Evolutionary conservation across 2,888 invertebrate species (phyloP), one percentile per base, ranked within the genome.

Genomic region (Amphipyra berbera): DNA sequence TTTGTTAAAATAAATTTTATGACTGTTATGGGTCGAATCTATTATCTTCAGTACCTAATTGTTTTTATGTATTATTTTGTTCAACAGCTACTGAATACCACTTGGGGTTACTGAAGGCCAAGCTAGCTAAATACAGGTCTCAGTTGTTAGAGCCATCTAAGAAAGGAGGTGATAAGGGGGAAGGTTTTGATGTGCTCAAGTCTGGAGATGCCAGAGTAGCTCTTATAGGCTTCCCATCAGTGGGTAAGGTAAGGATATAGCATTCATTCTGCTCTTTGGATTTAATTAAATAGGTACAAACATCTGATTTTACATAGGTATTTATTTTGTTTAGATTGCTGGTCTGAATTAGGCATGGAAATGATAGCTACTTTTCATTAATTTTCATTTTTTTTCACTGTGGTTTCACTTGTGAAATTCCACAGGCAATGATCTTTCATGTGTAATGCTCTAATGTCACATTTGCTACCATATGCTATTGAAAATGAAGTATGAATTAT

Each of bases 161-260:
- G 83, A 99, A 99, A 91, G 96, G 95, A 12, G 96, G 95, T 15
- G 98, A 98, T 78, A 99, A 99, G 89, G 99, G 99, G 21, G 98
- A 98, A 92, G 99, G 99, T 0, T 99, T 99, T 93, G 99, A 99
- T 96, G 99, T 99, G 9, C 96, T 99, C 79, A 99, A 99, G 92
- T 99, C 99, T 82, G 99, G 99, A 49, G 99, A 99, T 96, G 99
- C 99, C 8, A 95, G 99, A 85, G 98, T 99, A 12, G 99, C 99
- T 7, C 95, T 99, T 6, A 99, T 99, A 81, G 99, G 99, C 41
- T 99, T 99, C 89, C 99, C 99, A 7, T 99, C 99, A 10, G 99
- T 99, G 37, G 99, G 99, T 92, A 99, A 99, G 95, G 97, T 97
- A 89, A 87, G 90, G 46, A 46, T 21, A 37, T 35, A 14, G 6